Evolutionary conservation across 2,113 vertebrate genomes (phyloP), one percentile per base, ranked within the genome.

Genomic region (Toxotes jaculatrix): DNA sequence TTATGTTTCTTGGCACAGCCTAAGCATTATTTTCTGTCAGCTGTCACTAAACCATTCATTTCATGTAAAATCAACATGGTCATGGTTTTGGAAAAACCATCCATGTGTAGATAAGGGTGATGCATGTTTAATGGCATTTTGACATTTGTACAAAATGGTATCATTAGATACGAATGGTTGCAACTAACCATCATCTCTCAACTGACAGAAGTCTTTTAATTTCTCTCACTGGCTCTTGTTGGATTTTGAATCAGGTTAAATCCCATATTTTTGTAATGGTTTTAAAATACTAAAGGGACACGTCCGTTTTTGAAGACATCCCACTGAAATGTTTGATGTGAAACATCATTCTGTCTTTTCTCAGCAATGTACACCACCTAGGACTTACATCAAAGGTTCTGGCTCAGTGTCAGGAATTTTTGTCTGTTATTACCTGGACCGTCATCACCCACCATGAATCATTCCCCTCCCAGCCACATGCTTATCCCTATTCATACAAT

Each of bases 401-500:
- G 88, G 77, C 73, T n/a, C n/a, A 19, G 5, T 13, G 36, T 74
- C 85, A 91, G 73, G 74, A 84, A 82, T 85, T 16, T 82, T 55
- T 71, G 36, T 72, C 71, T 21, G 31, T 71, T 66, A 65, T 77
- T 57, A 64, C 53, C 3, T 32, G 43, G 82, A 85, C 82, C 60
- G 43, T 60, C 51, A 77, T 85, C 81, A 57, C 9, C 74, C 73
- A 64, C 57, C 36, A 64, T 74, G 38, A 62, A 8, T 2, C 21
- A 0, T 14, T 36, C 38, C 47, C 60, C 55, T 77, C 71, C 47
- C 64, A 62, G 32, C 47, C 1, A 40, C 16, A 67, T 7, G 2
- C 57, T 82, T 71, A 79, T 68, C 66, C 66, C 51, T 70, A 4
- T 10, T 79, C 56, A 64, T 68, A n/a, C 23, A 68, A 51, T 13